Evolutionary conservation across 2,113 vertebrate genomes (phyloP).

Genomic region (Nothocercus julius): DNA sequence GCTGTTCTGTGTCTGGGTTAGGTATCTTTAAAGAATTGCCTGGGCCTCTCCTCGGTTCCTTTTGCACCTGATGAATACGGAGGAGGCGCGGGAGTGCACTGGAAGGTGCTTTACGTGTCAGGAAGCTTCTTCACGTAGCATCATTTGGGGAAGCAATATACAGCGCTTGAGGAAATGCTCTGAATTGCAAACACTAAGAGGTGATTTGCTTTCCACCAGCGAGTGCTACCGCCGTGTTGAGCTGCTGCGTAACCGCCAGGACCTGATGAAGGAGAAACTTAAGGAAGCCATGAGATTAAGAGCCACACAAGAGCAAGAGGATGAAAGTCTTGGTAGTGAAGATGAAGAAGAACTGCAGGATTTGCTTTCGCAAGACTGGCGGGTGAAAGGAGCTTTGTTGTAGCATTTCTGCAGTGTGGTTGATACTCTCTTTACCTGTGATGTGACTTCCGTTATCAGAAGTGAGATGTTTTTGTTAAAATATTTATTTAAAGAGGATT

Average conservation of each 20-base stretch:
- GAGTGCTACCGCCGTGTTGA: slow-evolving; percentile 93
- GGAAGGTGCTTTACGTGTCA: background rate
- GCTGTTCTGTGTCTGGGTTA: background rate
- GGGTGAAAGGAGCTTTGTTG: slow-evolving; percentile 91
- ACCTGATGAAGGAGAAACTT: slow-evolving; percentile 81
- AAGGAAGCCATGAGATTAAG: slow-evolving; percentile 65
- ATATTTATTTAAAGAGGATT: slow-evolving; percentile 36
- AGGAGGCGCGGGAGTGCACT: background rate
- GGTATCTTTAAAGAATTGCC: background rate
- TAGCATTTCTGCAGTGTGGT: slow-evolving; percentile 51
- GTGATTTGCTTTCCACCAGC: slow-evolving; percentile 45
- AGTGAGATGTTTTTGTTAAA: background rate
- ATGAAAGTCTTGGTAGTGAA: slow-evolving; percentile 78
- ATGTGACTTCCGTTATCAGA: background rate
- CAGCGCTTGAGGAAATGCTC: background rate
- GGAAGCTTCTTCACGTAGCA: background rate
- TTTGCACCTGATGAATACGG: background rate
- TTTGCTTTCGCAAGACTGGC: slow-evolving; percentile 91
- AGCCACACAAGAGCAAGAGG: slow-evolving; percentile 73
- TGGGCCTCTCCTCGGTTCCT: accelerated
- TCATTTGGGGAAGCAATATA: background rate
- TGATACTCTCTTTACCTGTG: background rate
- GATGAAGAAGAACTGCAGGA: slow-evolving; percentile 89
- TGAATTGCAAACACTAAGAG: background rate
- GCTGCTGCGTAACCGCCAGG: slow-evolving; percentile 86